phyloP scores from a whole-genome alignment of 1,140 invertebrate genomes.

The Phthorimaea operculella region DNA sequence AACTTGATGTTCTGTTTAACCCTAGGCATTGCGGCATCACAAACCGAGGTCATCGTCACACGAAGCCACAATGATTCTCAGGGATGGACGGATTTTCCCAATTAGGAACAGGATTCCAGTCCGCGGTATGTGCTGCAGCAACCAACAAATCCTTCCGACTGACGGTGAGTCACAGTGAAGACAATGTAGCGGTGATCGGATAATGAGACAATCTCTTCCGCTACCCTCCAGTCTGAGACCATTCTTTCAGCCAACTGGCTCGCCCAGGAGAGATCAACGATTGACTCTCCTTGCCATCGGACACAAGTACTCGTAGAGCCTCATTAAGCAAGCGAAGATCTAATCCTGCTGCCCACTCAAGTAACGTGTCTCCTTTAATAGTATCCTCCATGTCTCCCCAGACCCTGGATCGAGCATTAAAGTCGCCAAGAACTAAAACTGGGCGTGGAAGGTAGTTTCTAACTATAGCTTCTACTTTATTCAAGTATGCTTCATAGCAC shows the following conservation, averaged over 20 bases:
- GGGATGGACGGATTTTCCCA: background rate
- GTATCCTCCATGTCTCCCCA: constrained; percentile 13
- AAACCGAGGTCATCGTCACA: constrained; percentile 12
- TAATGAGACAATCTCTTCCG: constrained; percentile 24
- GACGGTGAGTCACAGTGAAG: constrained; percentile 4
- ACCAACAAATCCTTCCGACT: constrained; percentile 7
- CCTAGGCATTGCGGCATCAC: constrained; percentile 19
- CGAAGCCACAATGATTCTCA: constrained; percentile 6
- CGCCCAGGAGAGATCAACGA: constrained; percentile 30
- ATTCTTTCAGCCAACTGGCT: constrained; percentile 10
- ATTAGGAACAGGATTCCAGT: background rate
- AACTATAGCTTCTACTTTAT: constrained; percentile 4
- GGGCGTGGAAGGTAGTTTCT: constrained; percentile 11
- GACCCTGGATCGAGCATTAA: constrained; percentile 17
- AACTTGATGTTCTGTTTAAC: constrained; percentile 1
- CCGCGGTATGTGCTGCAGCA: constrained; percentile 12
- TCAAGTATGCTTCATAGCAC: constrained; percentile 10
- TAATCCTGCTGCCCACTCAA: constrained; percentile 19
- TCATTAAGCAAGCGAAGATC: constrained; percentile 22
- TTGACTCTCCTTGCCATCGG: constrained; percentile 24
- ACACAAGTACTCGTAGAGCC: constrained; percentile 25
- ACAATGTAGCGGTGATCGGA: constrained; percentile 38
- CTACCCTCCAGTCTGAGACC: constrained; percentile 24
- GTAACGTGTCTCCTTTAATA: constrained; percentile 6
- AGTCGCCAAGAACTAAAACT: constrained; percentile 16